Conservation (phyloP, 1,140 invertebrate genomes). For the Bombus picipes region DNA sequence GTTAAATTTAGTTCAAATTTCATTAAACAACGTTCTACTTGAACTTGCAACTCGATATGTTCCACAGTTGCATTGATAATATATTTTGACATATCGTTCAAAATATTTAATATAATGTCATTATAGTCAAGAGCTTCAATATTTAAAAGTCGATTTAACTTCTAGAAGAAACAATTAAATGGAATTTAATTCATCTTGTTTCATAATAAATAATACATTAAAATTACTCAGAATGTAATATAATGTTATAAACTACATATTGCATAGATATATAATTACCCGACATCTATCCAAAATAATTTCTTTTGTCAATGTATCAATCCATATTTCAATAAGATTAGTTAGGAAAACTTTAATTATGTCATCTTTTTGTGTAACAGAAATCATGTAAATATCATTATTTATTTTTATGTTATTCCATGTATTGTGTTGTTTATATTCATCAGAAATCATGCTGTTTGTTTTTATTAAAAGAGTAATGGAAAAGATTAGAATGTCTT, state of each 20-base stretch:
- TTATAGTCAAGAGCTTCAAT: constrained; percentile 60
- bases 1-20: constrained; percentile 73
- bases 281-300: constrained; percentile 68
- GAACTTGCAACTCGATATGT: constrained; percentile 65
- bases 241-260: not conserved
- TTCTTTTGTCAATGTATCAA: constrained; percentile 68
- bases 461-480: not conserved
- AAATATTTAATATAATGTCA: constrained; percentile 63
- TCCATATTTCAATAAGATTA: constrained; percentile 72
- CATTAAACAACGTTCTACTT: constrained; percentile 68
- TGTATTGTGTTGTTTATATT: not conserved
- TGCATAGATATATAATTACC: constrained; percentile 54
- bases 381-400: constrained; percentile 65
- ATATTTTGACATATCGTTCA: constrained; percentile 64
- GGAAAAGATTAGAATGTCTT: not conserved
- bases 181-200: not conserved
- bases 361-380: constrained; percentile 51
- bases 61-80: constrained; percentile 44
- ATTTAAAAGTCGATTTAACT: constrained; percentile 72
- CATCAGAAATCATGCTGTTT: constrained; percentile 1
- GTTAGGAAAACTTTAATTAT: constrained; percentile 69
- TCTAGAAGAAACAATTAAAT: constrained; percentile 53
- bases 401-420: constrained; percentile 65
- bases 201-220: not conserved
- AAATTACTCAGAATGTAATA: not conserved